Conservation (phyloP, 1,140 invertebrate species). For the Fopius arisanus region DNA sequence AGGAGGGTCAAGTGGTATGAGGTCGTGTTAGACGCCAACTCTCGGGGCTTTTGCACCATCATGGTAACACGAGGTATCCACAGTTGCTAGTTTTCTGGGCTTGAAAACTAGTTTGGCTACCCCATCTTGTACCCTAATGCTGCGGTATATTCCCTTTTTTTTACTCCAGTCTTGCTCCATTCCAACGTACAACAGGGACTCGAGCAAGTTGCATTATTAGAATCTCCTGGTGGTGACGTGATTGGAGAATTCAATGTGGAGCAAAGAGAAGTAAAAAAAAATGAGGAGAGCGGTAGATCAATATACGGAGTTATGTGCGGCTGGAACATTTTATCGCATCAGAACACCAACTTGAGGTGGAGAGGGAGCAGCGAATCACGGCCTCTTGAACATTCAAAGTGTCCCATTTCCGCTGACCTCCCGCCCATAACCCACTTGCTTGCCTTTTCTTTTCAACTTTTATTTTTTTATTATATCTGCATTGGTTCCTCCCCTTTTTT, state of each 20-base stretch:
- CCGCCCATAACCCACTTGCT: not conserved
- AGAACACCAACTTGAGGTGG: not conserved
- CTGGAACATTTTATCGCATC: conserved; percentile 1
- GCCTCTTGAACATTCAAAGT: conserved; percentile 11
- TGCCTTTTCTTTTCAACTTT: not conserved
- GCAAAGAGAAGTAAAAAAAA: not conserved
- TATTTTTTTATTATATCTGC: not conserved
- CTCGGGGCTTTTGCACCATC: not conserved
- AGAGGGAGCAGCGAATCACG: not conserved
- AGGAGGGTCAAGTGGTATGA: not conserved
- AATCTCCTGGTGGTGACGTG: not conserved
- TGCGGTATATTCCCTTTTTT: not conserved
- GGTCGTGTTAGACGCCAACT: conserved; percentile 4
- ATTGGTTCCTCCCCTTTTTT: not conserved
- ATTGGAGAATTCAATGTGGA: not conserved
- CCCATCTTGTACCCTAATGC: not conserved
- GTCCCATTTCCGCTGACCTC: conserved; percentile 6
- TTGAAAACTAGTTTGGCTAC: not conserved
- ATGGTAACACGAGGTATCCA: not conserved
- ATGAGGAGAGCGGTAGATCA: not conserved
- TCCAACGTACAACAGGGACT: not conserved
- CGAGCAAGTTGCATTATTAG: conserved; percentile 4
- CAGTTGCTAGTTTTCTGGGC: not conserved
- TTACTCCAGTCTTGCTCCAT: not conserved
- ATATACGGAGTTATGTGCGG: not conserved